Evolutionary conservation across 2,113 vertebrate species (phyloP), one percentile per base, ranked within the genome.

Genomic region (Gambusia holbrooki): DNA sequence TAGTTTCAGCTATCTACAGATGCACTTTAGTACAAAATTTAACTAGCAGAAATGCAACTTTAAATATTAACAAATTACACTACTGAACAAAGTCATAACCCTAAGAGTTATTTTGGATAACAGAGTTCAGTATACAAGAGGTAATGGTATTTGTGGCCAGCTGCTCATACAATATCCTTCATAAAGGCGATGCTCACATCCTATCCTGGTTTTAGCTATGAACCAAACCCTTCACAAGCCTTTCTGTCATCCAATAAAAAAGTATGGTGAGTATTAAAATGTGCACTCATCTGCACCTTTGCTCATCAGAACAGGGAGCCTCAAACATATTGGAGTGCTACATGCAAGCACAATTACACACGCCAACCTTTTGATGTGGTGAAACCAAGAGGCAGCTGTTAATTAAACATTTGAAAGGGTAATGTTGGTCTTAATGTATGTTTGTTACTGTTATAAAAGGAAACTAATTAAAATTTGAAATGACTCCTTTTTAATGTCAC

Each of bases 391-490:
- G 81, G 90, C 87, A 76, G 87, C 88, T 90, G 89, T 92, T 95
- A 94, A 93, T 94, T 94, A 94, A 94, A 94, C 89, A 89, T 90
- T 75, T 92, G 91, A 93, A 92, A 90, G 92, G 90, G 93, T 94
- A 92, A 93, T 80, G 89, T 84, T 71, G 82, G 87, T 82, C 86
- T 90, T 89, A 93, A 92, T 89, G 84, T 91, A 89, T 88, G 90
- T 89, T 90, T 92, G 87, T 91, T 90, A 82, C 79, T 83, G 82
- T 80, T 78, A 91, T 91, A 92, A 94, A 90, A 94, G 88, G 90
- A 85, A 83, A 74, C 86, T 90, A 93, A 94, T 94, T 94, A 92
- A 92, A 93, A 93, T 85, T 85, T 87, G 87, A 94, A 94, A 93
- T 91, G 87, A 90, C 90, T 93, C 90, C 89, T 87, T 87, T 92